These are phyloP conservation scores for Gymnosoma rotundatum DNA, from an alignment of 2,888 invertebrate species.

Conservation along the genomic window DNA sequence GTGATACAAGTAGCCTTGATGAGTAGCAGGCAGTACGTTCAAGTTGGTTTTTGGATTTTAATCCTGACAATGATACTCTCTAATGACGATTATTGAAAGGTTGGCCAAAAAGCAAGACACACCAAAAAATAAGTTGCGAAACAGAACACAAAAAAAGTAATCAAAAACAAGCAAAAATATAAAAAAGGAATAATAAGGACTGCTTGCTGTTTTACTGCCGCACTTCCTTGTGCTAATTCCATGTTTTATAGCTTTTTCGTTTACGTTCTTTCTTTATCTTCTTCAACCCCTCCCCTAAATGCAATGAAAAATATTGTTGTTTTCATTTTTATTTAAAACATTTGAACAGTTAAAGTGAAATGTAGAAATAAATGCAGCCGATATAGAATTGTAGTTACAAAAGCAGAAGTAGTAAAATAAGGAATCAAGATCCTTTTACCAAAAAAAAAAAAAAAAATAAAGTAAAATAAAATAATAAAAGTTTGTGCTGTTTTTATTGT, in stretches of 20 bases:
- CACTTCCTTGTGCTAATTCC: constrained; percentile 65
- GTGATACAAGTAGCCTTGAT: background rate
- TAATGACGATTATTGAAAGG: constrained; percentile 66
- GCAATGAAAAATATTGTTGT: constrained; percentile 49
- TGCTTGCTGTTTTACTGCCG: constrained; percentile 72
- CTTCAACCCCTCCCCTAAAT: constrained; percentile 49
- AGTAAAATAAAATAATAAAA: background rate
- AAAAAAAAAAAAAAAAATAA: no score
- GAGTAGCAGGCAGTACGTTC: background rate
- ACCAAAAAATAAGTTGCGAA: constrained; percentile 23
- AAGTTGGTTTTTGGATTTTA: constrained; percentile 63
- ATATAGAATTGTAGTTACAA: constrained; percentile 23
- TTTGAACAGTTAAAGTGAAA: constrained; percentile 46
- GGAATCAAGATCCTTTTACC: constrained; percentile 63
- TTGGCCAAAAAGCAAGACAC: constrained; percentile 45
- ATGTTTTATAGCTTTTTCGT: constrained; percentile 71
- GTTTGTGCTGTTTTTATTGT: constrained; percentile 30
- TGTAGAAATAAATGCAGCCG: constrained; percentile 38
- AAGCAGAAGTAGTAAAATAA: constrained; percentile 53
- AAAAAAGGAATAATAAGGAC: constrained; percentile 47
- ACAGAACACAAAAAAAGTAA: constrained; percentile 24
- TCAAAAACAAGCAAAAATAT: background rate
- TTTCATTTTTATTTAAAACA: constrained; percentile 46
- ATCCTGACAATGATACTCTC: constrained; percentile 71
- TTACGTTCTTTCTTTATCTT: background rate